Base-by-base conservation (phyloP, 2,113 vertebrate genomes). In the Petroica traversi region DNA sequence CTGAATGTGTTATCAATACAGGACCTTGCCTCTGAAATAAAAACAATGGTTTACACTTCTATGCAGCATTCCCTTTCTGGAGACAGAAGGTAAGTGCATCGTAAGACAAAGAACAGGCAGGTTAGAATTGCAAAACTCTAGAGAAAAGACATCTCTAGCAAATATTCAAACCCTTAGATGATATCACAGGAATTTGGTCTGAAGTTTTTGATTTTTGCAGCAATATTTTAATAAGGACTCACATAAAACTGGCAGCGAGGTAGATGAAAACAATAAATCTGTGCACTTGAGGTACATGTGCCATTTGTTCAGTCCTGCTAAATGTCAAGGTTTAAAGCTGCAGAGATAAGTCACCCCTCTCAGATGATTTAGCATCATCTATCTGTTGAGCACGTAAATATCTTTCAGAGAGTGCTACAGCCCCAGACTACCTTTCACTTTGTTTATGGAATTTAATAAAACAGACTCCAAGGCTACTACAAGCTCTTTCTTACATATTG, bases 361-460 rank as follows among this genome's bases (percentile, higher is more conserved):
- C 77, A 36, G 25, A 75, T 68, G 51, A 89, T 91, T 94, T 95
- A 91, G 4, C 31, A 67, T 40, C 55, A 57, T 55, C 48, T 51
- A 45, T 43, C 76, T 84, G 20, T 72, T 67, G 43, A 63, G 40
- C 31, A 51, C 0, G 0, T 74, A 90, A 94, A 92, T 85, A 85
- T 51, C 71, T 66, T n/a, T 36, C 28, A 82, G 23, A 62, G 33
- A 87, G 28, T 0, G 1, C 55, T 77, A 15, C 28, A 0, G 0
- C 41, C 58, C 48, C 41, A 55, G 59, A 51, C 43, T 84, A 33
- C 26, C 43, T 80, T 88, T 62, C 26, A 17, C 28, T 93, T 88
- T 71, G 14, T 83, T 77, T 52, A 75, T 77, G n/a, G n/a, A 89
- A 87, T 89, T 93, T 63, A 91, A 72, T 73, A 93, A 93, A 90